phyloP scores from a whole-genome alignment of 2,888 invertebrate genomes.

The Acleris emargana region DNA sequence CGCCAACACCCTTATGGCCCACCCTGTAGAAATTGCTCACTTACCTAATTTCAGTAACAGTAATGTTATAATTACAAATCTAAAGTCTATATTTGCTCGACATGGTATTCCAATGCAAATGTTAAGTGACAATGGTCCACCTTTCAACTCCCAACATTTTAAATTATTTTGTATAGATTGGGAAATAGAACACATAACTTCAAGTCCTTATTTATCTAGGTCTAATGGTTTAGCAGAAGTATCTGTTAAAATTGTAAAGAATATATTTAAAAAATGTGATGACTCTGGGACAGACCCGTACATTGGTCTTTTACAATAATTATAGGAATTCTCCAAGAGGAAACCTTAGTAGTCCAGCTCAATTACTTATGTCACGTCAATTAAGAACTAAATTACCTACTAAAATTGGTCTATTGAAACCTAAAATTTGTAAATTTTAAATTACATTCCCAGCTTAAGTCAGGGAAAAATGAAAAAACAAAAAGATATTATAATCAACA shows the following conservation, averaged over 20 bases:
- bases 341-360: constrained; percentile 30
- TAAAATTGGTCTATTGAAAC: constrained; percentile 18
- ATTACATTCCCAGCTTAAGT: constrained; percentile 8
- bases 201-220: constrained; percentile 33
- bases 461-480: background rate
- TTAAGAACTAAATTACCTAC: constrained; percentile 35
- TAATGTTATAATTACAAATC: constrained; percentile 3
- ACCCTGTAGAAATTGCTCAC: background rate
- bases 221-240: constrained; percentile 34
- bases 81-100: constrained; percentile 9
- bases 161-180: constrained; percentile 18
- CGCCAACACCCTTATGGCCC: too few species aligned
- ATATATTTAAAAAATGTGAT: constrained; percentile 37
- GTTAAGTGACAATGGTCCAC: constrained; percentile 22
- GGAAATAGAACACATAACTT: constrained; percentile 33
- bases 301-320: constrained; percentile 34
- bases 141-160: constrained; percentile 15
- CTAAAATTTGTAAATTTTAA: constrained; percentile 32
- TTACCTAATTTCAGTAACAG: constrained; percentile 4
- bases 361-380: constrained; percentile 36
- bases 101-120: constrained; percentile 6
- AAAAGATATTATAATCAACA: background rate
- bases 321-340: constrained; percentile 30
- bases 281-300: constrained; percentile 32
- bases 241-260: constrained; percentile 34